Base-by-base conservation (phyloP, 1,140 invertebrate genomes). In the Batillaria attramentaria region DNA sequence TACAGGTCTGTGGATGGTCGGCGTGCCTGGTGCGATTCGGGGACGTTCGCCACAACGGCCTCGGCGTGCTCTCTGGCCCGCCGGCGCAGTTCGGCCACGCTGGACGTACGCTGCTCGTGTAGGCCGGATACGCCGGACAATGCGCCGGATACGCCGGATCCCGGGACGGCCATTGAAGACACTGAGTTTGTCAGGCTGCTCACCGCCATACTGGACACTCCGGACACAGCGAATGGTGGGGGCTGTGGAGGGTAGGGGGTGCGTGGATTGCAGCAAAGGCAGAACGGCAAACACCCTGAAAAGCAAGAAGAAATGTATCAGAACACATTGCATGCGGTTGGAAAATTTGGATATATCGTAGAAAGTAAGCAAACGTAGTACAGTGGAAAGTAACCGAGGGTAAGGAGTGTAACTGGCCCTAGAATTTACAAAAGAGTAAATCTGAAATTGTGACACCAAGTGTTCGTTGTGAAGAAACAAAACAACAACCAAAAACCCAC, bases 21-120 rank as follows among this genome's bases (percentile, higher is more conserved):
- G n/a, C n/a, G n/a, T n/a, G n/a, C n/a, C 5, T 73, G 62, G 16
- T 72, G 77, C 33, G 73, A 43, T 1, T 85, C 86, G 6, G 83
- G 78, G 28, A 86, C 79, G 37, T 80, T 78, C 13, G 85, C 85
- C 13, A 90, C 86, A 2, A 90, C 79, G 39, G 90, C 87, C 78
- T 90, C 89, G 0, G 87, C 85, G 82, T 98, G 97, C 90, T 98
- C 97, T 10, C 97, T 93, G 0, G 97, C 97, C 83, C 97, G 97
- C 42, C 97, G 92, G 74, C 97, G 91, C 5, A 99, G 92, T 0
- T 96, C 95, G 1, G 96, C 96, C 76, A 98, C 98, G 84, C 96
- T 97, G 35, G 95, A 96, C 84, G 94, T 95, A 79, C 97, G 92
- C 79, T 96, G 93, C 90, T 97, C 97, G 78, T 73, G 72, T 50